These are phyloP conservation scores for Pachyuromys duprasi DNA, from an alignment of 2,797 vertebrate genomes.

Conservation along the genomic window DNA sequence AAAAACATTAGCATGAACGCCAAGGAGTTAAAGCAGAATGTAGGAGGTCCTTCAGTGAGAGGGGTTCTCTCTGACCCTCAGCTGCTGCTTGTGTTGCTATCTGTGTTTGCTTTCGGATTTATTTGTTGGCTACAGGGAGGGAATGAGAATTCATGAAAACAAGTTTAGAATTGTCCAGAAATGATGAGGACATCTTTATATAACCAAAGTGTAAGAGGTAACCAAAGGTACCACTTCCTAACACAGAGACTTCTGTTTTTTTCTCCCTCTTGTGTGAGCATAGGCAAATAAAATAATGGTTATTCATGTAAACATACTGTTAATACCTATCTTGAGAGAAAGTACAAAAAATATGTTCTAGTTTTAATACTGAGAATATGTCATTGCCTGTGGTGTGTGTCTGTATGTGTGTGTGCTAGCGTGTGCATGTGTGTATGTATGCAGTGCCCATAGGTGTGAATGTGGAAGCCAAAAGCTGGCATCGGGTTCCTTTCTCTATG, in stretches of 20 bases:
- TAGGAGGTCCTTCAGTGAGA: neutral
- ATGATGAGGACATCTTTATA: constrained; percentile 1
- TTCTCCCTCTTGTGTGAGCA: neutral
- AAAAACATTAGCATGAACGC: neutral
- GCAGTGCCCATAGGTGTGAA: neutral
- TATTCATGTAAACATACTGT: neutral
- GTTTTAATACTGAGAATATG: neutral
- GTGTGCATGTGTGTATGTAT: neutral
- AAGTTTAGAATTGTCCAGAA: constrained; percentile 36
- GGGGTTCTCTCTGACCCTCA: neutral
- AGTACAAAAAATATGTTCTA: neutral
- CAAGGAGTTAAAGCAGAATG: constrained; percentile 8
- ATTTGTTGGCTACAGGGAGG: neutral
- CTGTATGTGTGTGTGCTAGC: neutral
- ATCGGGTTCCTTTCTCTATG: neutral
- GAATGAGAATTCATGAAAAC: constrained; percentile 28
- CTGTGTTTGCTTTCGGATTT: neutral
- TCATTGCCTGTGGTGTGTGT: neutral
- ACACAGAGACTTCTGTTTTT: neutral
- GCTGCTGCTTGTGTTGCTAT: neutral
- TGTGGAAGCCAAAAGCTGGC: neutral
- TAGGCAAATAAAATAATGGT: neutral
- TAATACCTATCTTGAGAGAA: neutral
- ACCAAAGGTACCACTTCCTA: no score
- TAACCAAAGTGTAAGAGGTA: neutral